Percentiles rank a stretch among this genome's conserved stretches.
Evolutionary conservation across 2,797 vertebrate genomes (phyloP).

Genomic region (Eupleurogrammus muticus): DNA sequence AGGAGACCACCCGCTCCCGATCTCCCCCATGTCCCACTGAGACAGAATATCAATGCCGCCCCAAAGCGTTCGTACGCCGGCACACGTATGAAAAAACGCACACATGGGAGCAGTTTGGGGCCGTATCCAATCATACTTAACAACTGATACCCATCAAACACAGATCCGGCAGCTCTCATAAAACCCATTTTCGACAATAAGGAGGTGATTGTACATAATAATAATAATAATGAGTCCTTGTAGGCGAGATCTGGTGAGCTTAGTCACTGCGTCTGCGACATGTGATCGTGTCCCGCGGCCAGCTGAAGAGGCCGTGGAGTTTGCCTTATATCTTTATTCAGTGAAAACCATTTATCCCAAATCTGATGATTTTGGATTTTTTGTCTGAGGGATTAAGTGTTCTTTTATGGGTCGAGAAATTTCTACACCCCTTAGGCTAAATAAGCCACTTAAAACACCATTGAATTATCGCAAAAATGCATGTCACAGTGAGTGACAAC

Average conservation of each 20-base stretch:
- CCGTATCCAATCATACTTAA: slow-evolving; percentile 58
- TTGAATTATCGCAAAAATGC: neutral
- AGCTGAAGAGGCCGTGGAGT: neutral
- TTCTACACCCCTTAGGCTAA: neutral
- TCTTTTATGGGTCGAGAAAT: neutral
- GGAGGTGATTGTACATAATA: slow-evolving; percentile 36
- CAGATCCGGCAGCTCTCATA: slow-evolving; percentile 45
- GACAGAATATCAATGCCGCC: slow-evolving; percentile 75
- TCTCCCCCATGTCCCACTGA: slow-evolving; percentile 65
- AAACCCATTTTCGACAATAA: slow-evolving; percentile 59
- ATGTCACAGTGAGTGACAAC: neutral
- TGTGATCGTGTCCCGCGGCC: neutral
- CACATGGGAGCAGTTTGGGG: slow-evolving; percentile 66
- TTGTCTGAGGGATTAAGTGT: neutral
- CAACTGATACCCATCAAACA: slow-evolving; percentile 64
- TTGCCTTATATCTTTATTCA: neutral
- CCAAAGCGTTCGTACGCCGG: slow-evolving; percentile 15
- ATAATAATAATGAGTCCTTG: slow-evolving; percentile 33
- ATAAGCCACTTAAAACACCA: neutral
- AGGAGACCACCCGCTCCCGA: slow-evolving; percentile 59
- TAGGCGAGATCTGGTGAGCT: neutral
- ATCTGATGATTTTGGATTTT: neutral
- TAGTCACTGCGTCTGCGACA: neutral
- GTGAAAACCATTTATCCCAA: neutral
- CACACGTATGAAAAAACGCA: slow-evolving; percentile 19